Evolutionary conservation across 2,113 vertebrate species (phyloP), one percentile per base, ranked within the genome.

Genomic region (Nothoprocta pentlandii): DNA sequence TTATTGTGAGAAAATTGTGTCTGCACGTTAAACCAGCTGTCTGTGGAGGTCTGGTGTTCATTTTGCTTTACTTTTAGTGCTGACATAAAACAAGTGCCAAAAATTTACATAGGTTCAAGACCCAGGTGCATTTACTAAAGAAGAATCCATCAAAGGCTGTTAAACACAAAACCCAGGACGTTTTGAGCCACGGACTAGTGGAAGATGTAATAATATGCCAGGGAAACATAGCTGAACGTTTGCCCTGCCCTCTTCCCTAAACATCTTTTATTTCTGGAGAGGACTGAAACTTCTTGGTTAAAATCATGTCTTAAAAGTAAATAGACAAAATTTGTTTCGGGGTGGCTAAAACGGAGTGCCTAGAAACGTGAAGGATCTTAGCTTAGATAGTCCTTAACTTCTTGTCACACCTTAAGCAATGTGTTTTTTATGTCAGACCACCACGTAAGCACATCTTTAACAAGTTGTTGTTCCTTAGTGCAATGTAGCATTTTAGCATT

Each of bases 51-150:
- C 61, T 79, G 28, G 36, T 68, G n/a, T 87, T 84, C 22, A 39
- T 94, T 92, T 95, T 83, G 51, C 34, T 94, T 51, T 63, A 41
- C 7, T 91, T 88, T 83, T 75, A 91, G 49, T 81, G 67, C 49
- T 80, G 47, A 36, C 28, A n/a, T 91, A 89, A 86, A 94, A 83
- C 3, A 8, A 10, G 10, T 49, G 46, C n/a, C 39, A 71, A 85
- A 82, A 89, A 73, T 66, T 80, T 74, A 28, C n/a, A 42, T 16
- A 62, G 32, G 34, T 71, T 92, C 62, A 82, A 85, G 93, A 73
- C 53, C 76, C 73, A 80, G 54, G 47, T 34, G 49, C 53, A 42
- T 19, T 59, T 82, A 59, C 21, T 32, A 39, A 19, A 54, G 56
- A 62, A 85, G 67, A 51, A 34, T 3, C 42, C 28, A 62, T 15